Evolutionary conservation across 1,140 invertebrate species (phyloP).

Genomic region (Lasioglossum albipes): DNA sequence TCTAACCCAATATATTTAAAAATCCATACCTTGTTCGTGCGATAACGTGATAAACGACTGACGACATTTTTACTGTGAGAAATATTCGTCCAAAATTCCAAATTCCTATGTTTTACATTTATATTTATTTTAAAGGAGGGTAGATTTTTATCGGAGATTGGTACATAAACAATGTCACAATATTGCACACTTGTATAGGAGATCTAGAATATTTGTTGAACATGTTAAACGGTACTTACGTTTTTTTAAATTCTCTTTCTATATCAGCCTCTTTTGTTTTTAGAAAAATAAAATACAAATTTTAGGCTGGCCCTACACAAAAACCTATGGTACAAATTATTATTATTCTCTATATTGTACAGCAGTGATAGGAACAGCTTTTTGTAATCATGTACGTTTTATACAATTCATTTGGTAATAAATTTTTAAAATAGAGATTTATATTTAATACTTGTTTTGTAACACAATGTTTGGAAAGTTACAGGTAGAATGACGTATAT

Average conservation of each 20-base stretch:
- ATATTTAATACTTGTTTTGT: slow-evolving; percentile 10
- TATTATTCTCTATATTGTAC: slow-evolving; percentile 69
- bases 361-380: slow-evolving; percentile 66
- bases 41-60: slow-evolving; percentile 7
- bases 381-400: slow-evolving; percentile 77
- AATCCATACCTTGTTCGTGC: neutral
- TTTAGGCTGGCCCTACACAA: slow-evolving; percentile 72
- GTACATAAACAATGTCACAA: neutral
- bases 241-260: slow-evolving; percentile 19
- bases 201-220: slow-evolving; percentile 49
- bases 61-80: slow-evolving; percentile 8
- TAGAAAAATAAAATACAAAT: slow-evolving; percentile 35
- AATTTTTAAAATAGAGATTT: slow-evolving; percentile 61
- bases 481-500: neutral
- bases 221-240: slow-evolving; percentile 59
- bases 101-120: slow-evolving; percentile 24
- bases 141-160: slow-evolving; percentile 5
- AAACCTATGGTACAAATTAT: slow-evolving; percentile 70
- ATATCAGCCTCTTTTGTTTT: slow-evolving; percentile 58
- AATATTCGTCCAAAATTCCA: slow-evolving; percentile 2
- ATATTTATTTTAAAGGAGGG: slow-evolving; percentile 2
- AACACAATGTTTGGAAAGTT: neutral
- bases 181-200: neutral
- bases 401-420: slow-evolving; percentile 78
- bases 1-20: neutral